phyloP scores from a whole-genome alignment of 2,113 vertebrate species.

The Caracal caracal region DNA sequence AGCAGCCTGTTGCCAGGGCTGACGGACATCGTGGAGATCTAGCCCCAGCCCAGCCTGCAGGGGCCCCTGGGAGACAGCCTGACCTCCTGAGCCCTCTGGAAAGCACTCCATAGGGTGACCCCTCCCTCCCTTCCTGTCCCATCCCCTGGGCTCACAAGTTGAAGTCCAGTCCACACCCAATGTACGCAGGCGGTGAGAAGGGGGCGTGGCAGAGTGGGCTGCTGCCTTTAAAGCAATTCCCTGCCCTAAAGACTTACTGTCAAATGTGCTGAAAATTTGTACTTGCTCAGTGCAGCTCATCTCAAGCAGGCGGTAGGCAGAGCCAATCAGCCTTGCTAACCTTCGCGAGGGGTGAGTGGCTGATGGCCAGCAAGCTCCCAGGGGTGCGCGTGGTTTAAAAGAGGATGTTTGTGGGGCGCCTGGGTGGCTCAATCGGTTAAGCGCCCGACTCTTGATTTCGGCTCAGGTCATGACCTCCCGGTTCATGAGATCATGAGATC shows the following conservation, averaged over 20 bases:
- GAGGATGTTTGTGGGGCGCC: background rate
- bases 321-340: background rate
- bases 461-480: too few relatives aligned
- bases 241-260: background rate
- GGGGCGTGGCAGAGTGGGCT: background rate
- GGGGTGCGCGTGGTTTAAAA: background rate
- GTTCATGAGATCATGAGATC: too few relatives aligned
- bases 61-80: background rate
- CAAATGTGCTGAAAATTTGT: background rate
- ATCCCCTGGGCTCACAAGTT: background rate
- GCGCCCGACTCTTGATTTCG: too few relatives aligned
- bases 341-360: background rate
- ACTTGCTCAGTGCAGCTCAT: background rate
- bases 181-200: background rate
- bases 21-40: background rate
- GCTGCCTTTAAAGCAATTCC: background rate
- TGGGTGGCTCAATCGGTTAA: too few relatives aligned
- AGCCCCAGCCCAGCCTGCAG: background rate
- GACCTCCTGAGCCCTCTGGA: background rate
- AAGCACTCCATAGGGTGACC: background rate
- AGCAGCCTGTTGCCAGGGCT: background rate
- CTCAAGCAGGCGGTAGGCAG: background rate
- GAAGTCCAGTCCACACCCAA: too few relatives aligned
- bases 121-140: background rate
- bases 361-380: background rate